Evolutionary conservation across 2,888 invertebrate genomes (phyloP).

Genomic region (Drosophila mimica): DNA sequence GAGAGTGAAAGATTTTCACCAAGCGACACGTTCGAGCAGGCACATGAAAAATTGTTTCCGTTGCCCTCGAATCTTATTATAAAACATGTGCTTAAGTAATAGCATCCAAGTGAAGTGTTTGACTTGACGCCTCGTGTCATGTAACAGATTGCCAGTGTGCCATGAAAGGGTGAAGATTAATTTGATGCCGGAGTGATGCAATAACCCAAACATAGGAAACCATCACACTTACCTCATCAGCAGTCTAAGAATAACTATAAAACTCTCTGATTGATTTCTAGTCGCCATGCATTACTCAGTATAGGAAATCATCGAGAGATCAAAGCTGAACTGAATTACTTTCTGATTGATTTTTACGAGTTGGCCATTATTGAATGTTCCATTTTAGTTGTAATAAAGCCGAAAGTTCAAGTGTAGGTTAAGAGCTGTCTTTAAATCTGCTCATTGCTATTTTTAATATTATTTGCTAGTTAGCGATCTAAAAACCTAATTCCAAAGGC

Average conservation of each 20-base stretch:
- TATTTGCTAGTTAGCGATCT: too few relatives aligned
- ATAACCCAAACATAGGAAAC: conserved; percentile 1
- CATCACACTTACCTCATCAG: conserved; percentile 6
- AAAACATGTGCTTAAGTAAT: conserved; percentile 82
- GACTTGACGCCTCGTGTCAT: conserved; percentile 65
- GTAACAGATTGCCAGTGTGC: conserved; percentile 74
- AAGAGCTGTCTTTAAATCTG: neutral
- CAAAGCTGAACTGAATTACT: neutral
- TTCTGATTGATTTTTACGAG: neutral
- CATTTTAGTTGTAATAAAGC: too few relatives aligned
- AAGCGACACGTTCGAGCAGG: conserved; percentile 71
- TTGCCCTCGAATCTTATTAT: conserved; percentile 67
- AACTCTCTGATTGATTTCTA: neutral
- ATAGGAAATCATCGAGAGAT: neutral
- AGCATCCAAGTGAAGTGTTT: conserved; percentile 70
- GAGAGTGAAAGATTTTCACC: conserved; percentile 1
- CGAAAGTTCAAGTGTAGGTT: too few relatives aligned
- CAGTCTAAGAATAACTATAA: neutral
- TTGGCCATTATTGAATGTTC: neutral
- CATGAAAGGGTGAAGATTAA: conserved; percentile 63
- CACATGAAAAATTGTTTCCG: conserved; percentile 74
- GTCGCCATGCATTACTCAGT: conserved; percentile 5
- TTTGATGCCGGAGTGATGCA: conserved; percentile 36
- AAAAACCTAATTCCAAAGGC: neutral
- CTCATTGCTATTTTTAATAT: too few relatives aligned